phyloP scores from a whole-genome alignment of 1,140 invertebrate species.

The Neelides sp. region DNA sequence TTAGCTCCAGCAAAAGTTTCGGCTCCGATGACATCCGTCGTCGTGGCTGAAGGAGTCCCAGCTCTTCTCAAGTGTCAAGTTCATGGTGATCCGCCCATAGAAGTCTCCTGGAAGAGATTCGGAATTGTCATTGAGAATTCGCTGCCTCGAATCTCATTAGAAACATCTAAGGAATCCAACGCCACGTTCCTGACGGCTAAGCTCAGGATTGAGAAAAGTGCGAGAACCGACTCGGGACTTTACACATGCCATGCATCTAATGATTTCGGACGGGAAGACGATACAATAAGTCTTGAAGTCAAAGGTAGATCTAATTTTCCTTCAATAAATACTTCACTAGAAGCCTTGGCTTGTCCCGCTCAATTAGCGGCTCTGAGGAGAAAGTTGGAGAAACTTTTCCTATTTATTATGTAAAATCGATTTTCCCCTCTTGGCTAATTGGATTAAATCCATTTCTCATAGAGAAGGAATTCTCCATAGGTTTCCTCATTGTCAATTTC shows the following conservation, averaged over 20 bases:
- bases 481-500: no score
- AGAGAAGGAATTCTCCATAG: no score
- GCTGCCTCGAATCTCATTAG: constrained; percentile 2
- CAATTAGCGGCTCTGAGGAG: no score
- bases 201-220: constrained; percentile 19
- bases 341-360: no score
- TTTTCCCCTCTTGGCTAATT: no score
- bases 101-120: constrained; percentile 22
- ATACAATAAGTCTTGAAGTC: constrained; percentile 29
- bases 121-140: constrained; percentile 13
- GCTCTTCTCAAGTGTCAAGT: constrained; percentile 21
- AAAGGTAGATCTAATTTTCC: constrained; percentile 23
- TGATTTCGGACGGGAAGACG: constrained; percentile 28
- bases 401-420: no score
- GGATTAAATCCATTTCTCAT: no score
- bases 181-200: constrained; percentile 13
- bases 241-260: constrained; percentile 27
- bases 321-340: no score
- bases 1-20: constrained; percentile 28
- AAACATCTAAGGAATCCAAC: constrained; percentile 14
- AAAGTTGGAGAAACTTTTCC: no score
- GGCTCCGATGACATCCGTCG: constrained; percentile 17
- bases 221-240: constrained; percentile 15
- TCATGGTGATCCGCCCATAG: constrained; percentile 22
- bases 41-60: constrained; percentile 26